Conservation (phyloP, 2,797 vertebrate genomes). For the Lacerta bilineata region DNA sequence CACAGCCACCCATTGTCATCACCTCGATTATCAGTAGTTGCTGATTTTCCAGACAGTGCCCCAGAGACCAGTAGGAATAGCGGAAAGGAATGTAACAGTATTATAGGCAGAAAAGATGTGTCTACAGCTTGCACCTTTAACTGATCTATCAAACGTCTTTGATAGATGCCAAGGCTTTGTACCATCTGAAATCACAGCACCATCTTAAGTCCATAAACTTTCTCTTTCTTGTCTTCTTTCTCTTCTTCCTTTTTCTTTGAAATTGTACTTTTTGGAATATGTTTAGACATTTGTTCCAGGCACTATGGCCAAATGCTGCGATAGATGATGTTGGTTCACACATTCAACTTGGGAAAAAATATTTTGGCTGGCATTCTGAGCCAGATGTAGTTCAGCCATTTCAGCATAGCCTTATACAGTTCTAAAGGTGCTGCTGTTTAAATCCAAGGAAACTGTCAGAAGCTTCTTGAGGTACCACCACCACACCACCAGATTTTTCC, state of each 20-base stretch:
- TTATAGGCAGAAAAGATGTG: constrained; percentile 27
- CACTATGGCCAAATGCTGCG: neutral
- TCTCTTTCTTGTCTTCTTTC: constrained; percentile 6
- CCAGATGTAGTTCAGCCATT: constrained; percentile 28
- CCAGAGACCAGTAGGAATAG: constrained; percentile 37
- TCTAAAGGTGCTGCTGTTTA: constrained; percentile 56
- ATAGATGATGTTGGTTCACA: neutral
- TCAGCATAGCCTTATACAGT: neutral
- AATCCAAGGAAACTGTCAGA: constrained; percentile 51
- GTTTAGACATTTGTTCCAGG: constrained; percentile 9
- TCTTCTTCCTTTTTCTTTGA: constrained; percentile 27
- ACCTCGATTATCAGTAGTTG: constrained; percentile 30
- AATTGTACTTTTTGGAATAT: neutral
- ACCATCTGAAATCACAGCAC: constrained; percentile 29
- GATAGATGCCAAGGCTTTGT: constrained; percentile 35
- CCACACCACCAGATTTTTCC: constrained; percentile 36
- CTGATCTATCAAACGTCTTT: constrained; percentile 20
- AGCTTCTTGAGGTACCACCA: constrained; percentile 50
- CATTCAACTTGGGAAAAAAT: constrained; percentile 13
- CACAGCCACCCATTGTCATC: neutral
- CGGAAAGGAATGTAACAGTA: constrained; percentile 15
- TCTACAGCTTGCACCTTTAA: constrained; percentile 37
- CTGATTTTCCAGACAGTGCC: constrained; percentile 27
- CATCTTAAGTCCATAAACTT: constrained; percentile 31
- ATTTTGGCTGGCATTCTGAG: constrained; percentile 32